Evolutionary conservation across 30 jellyfish, hydroid and myxozoan species (phyloP), one percentile per base, ranked within the genome.

Genomic region (Hydractinia echinata): DNA sequence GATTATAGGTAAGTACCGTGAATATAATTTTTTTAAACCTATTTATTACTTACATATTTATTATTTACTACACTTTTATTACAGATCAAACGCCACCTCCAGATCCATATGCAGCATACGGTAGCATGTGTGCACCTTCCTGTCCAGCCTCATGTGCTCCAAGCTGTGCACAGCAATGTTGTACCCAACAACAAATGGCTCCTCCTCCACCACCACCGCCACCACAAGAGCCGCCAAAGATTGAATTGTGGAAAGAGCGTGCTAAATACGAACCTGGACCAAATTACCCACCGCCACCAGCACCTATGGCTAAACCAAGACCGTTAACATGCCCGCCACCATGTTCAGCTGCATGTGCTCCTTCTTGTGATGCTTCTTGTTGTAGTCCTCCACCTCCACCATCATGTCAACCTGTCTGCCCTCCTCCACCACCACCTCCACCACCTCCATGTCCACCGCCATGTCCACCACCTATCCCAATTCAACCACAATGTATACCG

Each of bases 371-470:
- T n/a, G 48, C 72, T 51, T 9, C 88, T 14, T 81, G 84, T 51
- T 51, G 64, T 62, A 51, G 76, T 14, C 88, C 88, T 11, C 76
- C 88, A 9, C 87, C 55, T 72, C 81, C 30, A 10, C 85, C 85
- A 16, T 67, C 85, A 1, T 81, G 85, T 54, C 70, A 53, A 13
- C 88, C 72, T 8, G 7, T 81, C 10, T 76, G 80, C 81, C 85
- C 88, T 16, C 80, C 87, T n/a, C 88, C 85, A 19, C 66, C 88
- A 19, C 87, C 66, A 48, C 87, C 85, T 18, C 84, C 85, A 77
- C 85, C 85, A 4, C 81, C 81, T 18, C 64, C 73, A 44, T 64
- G 66, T 11, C 51, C 85, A 54, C 51, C 74, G 39, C 74, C 74
- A 18, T 77, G 85, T 4, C 58, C 85, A 19, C 81, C 81, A 8